Evolutionary conservation across 2,113 vertebrate species (phyloP).

Genomic region (Salvelinus fontinalis): DNA sequence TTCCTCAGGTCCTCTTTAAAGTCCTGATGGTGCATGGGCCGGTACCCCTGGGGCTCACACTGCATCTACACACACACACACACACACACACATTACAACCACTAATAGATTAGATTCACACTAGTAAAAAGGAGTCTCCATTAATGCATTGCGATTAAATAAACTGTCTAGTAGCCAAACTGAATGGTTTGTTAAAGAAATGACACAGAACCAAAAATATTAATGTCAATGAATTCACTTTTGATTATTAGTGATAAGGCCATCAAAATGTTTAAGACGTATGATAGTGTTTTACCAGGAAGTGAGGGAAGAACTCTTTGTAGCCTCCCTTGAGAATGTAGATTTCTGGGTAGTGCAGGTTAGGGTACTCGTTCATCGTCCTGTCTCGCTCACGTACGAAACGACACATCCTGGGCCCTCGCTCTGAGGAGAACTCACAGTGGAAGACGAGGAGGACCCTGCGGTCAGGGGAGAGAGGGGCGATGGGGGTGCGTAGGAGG

Average conservation of each 20-base stretch:
- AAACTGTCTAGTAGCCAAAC: too few species aligned
- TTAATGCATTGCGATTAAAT: too few species aligned
- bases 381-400: slow-evolving; percentile 84
- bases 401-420: slow-evolving; percentile 89
- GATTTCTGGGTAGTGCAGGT: slow-evolving; percentile 89
- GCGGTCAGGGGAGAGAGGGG: slow-evolving; percentile 67
- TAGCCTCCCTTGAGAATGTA: slow-evolving; percentile 92
- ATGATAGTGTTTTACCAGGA: slow-evolving; percentile 71
- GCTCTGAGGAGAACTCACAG: slow-evolving; percentile 92
- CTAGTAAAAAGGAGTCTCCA: too few species aligned
- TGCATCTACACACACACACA: slow-evolving; percentile 59
- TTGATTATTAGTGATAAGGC: too few species aligned
- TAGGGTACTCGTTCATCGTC: slow-evolving; percentile 81
- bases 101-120: too few species aligned
- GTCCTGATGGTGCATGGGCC: slow-evolving; percentile 88
- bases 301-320: slow-evolving; percentile 86
- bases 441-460: slow-evolving; percentile 89
- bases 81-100: not conserved
- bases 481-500: slow-evolving; percentile 78
- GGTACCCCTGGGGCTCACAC: slow-evolving; percentile 87
- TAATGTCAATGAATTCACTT: too few species aligned
- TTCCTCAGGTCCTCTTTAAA: slow-evolving; percentile 85
- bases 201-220: too few species aligned
- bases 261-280: too few species aligned
- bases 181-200: too few species aligned